Evolutionary conservation across 2,797 vertebrate genomes (phyloP), one percentile per base, ranked within the genome.

Genomic region (Varecia variegata): DNA sequence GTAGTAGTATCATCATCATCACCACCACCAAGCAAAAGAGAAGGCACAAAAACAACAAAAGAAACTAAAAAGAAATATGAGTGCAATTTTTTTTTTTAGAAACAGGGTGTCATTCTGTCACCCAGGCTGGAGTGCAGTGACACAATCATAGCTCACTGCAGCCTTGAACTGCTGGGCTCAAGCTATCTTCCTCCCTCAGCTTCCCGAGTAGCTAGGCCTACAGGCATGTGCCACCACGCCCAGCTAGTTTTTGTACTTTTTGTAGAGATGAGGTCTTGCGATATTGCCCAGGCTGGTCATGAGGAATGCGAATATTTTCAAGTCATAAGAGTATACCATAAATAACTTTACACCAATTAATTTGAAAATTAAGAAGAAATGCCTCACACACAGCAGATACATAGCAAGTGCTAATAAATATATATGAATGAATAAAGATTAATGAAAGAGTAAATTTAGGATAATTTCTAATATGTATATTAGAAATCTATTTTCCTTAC

Each of bases 301-400:
- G 20, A 54, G 21, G 52, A 54, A 21, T 21, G 52, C 25, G 91
- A 45, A 62, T 90, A 79, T 95, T 76, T 95, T 81, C 52, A 88
- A 81, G 47, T 54, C 40, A 87, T 62, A 38, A 73, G 88, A 89
- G 5, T 52, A 81, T 71, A 88, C 43, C 38, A 73, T 81, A 77
- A 71, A 81, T 71, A 71, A 88, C 43, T 83, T 83, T 17, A 80
- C 2, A 35, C 54, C 32, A 82, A 40, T 47, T 73, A 87, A 71
- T 50, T 27, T 88, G 68, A 83, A 95, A 88, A 88, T 18, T 91
- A 74, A 95, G 76, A 87, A 67, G 38, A 95, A 65, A 91, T 54
- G 10, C n/a, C 47, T 27, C 80, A 91, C 32, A 86, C 13, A 71
- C 23, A 95, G 14, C n/a, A 82, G 20, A 45, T 65, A 13, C n/a